Conservation (phyloP, 2,888 invertebrate species). For the Silvanus unidentatus region DNA sequence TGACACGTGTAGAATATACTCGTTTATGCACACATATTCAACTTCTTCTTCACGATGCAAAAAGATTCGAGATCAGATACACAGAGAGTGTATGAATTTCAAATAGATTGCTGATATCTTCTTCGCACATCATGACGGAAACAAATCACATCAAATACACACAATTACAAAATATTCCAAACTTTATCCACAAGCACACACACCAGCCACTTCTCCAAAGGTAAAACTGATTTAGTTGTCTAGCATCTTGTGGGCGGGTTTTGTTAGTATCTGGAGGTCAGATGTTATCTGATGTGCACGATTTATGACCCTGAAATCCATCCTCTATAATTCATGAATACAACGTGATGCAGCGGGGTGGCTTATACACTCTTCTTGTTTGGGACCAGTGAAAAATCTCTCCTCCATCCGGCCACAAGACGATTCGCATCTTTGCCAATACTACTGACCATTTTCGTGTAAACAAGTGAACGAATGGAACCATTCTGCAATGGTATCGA, state of each 20-base stretch:
- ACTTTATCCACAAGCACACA: too few relatives aligned
- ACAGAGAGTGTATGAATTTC: slow-evolving; percentile 28
- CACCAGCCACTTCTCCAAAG: too few relatives aligned
- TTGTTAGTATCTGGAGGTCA: slow-evolving; percentile 45
- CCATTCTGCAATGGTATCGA: slow-evolving; percentile 23
- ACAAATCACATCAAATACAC: too few relatives aligned
- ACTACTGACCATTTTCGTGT: background rate
- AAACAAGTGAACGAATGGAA: background rate
- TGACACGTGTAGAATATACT: slow-evolving; percentile 24
- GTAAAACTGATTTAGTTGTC: slow-evolving; percentile 48
- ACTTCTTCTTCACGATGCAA: slow-evolving; percentile 10
- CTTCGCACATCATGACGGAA: slow-evolving; percentile 30
- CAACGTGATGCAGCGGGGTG: slow-evolving; percentile 33
- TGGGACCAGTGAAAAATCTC: background rate
- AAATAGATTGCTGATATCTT: slow-evolving; percentile 30
- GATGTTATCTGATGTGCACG: slow-evolving; percentile 40
- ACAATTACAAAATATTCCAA: too few relatives aligned
- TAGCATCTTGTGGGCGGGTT: slow-evolving; percentile 46
- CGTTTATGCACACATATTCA: slow-evolving; percentile 16
- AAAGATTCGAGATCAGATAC: too few relatives aligned
- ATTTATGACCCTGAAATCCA: slow-evolving; percentile 44
- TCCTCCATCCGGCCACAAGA: background rate
- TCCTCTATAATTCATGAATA: slow-evolving; percentile 41
- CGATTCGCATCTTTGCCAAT: too few relatives aligned
- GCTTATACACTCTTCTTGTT: slow-evolving; percentile 13